Conservation (phyloP, 1,140 invertebrate genomes). For the Cherax destructor region DNA sequence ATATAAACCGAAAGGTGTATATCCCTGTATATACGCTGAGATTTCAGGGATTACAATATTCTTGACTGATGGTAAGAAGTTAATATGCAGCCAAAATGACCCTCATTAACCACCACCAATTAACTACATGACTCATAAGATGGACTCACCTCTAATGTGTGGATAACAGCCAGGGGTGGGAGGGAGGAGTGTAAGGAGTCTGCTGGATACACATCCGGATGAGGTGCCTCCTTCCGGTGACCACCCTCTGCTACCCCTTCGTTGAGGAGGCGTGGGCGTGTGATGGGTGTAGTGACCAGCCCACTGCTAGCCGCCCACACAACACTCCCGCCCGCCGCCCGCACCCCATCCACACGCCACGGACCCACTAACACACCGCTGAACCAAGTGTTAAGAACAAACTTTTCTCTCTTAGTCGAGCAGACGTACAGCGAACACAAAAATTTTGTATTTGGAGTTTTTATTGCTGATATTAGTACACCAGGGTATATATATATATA, state of each 20-base stretch:
- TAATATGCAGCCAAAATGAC: too few relatives aligned
- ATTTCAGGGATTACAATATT: too few relatives aligned
- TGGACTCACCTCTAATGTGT: not conserved
- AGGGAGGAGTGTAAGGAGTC: not conserved
- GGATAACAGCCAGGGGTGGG: not conserved
- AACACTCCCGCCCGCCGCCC: not conserved
- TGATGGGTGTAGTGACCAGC: constrained; percentile 14
- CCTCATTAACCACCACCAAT: too few relatives aligned
- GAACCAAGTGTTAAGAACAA: not conserved
- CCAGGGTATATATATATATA: too few relatives aligned
- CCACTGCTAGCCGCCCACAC: constrained; percentile 22
- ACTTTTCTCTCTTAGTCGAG: too few relatives aligned
- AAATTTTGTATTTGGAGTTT: too few relatives aligned
- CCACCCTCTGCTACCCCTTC: not conserved
- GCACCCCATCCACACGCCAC: not conserved
- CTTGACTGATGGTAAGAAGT: too few relatives aligned
- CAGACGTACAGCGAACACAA: too few relatives aligned
- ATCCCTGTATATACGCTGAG: too few relatives aligned
- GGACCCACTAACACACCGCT: constrained; percentile 29
- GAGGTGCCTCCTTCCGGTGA: not conserved
- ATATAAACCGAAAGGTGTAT: too few relatives aligned
- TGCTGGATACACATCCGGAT: not conserved
- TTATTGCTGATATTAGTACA: too few relatives aligned
- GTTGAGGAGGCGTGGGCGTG: not conserved
- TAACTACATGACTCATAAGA: too few relatives aligned